Evolutionary conservation across 2,797 vertebrate species (phyloP).

Genomic region (Eleutherodactylus coqui): DNA sequence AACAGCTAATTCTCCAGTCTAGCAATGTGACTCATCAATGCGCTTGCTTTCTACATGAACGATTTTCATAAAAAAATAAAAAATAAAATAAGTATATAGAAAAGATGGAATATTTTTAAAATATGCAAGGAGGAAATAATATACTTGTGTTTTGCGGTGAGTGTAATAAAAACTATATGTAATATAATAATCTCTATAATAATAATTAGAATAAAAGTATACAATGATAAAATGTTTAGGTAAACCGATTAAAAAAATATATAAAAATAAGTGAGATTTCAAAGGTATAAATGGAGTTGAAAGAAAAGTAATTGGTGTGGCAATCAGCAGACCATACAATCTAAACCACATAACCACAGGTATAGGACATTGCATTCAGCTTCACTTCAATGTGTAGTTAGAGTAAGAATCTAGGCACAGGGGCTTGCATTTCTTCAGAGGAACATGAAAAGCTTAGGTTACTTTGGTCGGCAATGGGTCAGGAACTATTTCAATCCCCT

Average conservation of each 20-base stretch:
- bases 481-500: conserved; percentile 85
- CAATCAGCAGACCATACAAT: background rate
- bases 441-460: conserved; percentile 78
- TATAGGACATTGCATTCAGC: conserved; percentile 52
- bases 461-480: conserved; percentile 78
- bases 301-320: background rate
- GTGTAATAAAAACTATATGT: background rate
- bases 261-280: background rate
- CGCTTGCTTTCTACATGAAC: background rate
- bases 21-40: conserved; percentile 72
- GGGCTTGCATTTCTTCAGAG: conserved; percentile 75
- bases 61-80: background rate
- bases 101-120: background rate
- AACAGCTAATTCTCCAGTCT: conserved; percentile 73
- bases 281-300: background rate
- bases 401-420: conserved; percentile 66
- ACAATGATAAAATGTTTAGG: background rate
- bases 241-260: background rate
- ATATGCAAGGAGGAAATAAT: background rate
- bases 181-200: background rate
- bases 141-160: background rate
- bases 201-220: background rate
- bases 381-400: conserved; percentile 65
- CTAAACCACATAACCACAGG: background rate
- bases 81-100: background rate